Evolutionary conservation across 2,888 invertebrate genomes (phyloP), one percentile per base, ranked within the genome.

Genomic region (Ligdia adustata): DNA sequence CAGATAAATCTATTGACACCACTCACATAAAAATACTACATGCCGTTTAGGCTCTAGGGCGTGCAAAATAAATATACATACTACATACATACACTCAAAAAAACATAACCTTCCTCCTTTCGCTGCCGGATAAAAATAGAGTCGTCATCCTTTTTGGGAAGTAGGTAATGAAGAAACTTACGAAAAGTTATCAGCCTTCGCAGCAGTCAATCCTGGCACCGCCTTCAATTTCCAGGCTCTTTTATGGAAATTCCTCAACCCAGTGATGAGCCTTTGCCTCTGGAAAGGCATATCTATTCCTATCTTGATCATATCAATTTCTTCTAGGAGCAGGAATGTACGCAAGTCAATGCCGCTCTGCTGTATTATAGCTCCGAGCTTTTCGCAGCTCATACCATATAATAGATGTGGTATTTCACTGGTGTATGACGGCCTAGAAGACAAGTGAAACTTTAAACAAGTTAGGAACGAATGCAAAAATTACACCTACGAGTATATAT

Each of bases 271-370:
- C 64, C 92, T 84, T 52, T 91, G 88, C 52, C 92, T 82, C 63
- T 94, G 93, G 56, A 89, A 92, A 1, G 92, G 92, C 76, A 93
- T 84, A 2, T 87, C 78, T 9, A 94, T 83, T 20, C 93, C 93
- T 22, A 94, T 59, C 38, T 80, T 68, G 29, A 84, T 67, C 71
- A 95, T 84, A 62, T 92, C 92, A 0, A 86, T 70, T 32, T 93
- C 92, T 57, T 91, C 89, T 26, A 93, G 62, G 22, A 91, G 77
- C 2, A 94, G 66, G 61, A 94, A 93, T 1, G 83, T 82, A 43
- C 87, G 82, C 11, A 94, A 78, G 64, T 85, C 82, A 52, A 94
- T 88, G 4, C 84, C 77, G 41, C 75, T 81, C 7, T 89, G 80
- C 35, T 80, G 62, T 53, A 94, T 91, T 1, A 82, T 38, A 1